A percentile compares a stretch with the other conserved stretches of the same genome.
Evolutionary conservation across 2,113 vertebrate species (phyloP).

Genomic region (Tychaedon coryphoeus): DNA sequence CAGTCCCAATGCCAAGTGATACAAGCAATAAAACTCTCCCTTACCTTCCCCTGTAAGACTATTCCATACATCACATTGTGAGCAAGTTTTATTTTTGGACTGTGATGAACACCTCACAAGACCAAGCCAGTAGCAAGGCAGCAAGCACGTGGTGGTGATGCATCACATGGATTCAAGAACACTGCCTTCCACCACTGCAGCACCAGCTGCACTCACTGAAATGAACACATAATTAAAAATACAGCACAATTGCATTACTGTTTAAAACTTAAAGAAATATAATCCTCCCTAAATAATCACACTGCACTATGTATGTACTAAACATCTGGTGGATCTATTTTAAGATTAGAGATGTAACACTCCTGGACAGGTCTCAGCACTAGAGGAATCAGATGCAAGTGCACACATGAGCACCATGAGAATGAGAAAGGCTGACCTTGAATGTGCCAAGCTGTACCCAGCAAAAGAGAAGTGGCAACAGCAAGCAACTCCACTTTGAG

Average conservation of each 20-base stretch:
- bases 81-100: slow-evolving; percentile 63
- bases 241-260: background rate
- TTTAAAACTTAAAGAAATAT: background rate
- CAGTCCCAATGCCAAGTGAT: slow-evolving; percentile 1
- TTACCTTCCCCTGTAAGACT: slow-evolving; percentile 50
- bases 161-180: background rate
- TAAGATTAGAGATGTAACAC: background rate
- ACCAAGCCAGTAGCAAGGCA: slow-evolving; percentile 1
- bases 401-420: rapidly evolving
- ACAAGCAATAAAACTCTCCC: slow-evolving; percentile 34
- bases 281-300: background rate
- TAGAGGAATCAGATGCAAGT: background rate
- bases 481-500: background rate
- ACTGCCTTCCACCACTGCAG: background rate
- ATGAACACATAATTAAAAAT: background rate
- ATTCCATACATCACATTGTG: slow-evolving; percentile 62
- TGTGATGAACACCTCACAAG: slow-evolving; percentile 55
- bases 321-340: background rate
- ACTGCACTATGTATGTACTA: background rate
- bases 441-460: rapidly evolving
- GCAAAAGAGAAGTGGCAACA: background rate
- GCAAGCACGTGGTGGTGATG: slow-evolving; percentile 27
- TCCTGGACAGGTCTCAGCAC: background rate
- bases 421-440: background rate
- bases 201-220: background rate